These are phyloP conservation scores for Helicoverpa zea DNA, from an alignment of 1,140 invertebrate species.

Conservation along the genomic window DNA sequence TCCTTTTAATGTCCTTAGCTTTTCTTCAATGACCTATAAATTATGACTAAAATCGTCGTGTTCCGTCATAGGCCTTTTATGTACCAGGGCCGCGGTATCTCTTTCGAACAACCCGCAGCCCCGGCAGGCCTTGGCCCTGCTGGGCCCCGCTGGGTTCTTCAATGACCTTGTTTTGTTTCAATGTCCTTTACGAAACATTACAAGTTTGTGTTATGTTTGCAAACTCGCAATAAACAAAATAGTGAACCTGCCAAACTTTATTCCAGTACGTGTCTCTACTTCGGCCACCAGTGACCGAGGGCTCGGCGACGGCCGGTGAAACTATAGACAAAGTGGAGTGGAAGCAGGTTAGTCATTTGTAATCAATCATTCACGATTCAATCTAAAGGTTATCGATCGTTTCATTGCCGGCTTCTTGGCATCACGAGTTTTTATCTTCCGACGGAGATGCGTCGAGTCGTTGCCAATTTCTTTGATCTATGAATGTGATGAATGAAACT, in stretches of 20 bases:
- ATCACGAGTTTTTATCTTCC: conserved; percentile 46
- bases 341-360: conserved; percentile 89
- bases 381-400: conserved; percentile 53
- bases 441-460: conserved; percentile 38
- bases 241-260: conserved; percentile 59
- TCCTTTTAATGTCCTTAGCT: background rate
- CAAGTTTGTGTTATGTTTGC: background rate
- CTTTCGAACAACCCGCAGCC: no score
- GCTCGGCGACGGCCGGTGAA: conserved; percentile 87
- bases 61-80: no score
- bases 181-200: background rate
- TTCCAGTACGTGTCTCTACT: conserved; percentile 93
- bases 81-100: no score
- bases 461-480: conserved; percentile 51
- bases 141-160: no score
- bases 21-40: background rate
- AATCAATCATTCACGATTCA: conserved; percentile 63
- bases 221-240: conserved; percentile 1
- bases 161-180: background rate
- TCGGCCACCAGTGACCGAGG: conserved; percentile 91
- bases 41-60: no score
- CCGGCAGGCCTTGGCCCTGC: no score
- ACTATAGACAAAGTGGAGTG: conserved; percentile 92
- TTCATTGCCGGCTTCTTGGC: conserved; percentile 50
- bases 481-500: conserved; percentile 47